Evolutionary conservation across 2,888 invertebrate genomes (phyloP), one percentile per base, ranked within the genome.

Genomic region (Cataglyphis rosenhaueri): DNA sequence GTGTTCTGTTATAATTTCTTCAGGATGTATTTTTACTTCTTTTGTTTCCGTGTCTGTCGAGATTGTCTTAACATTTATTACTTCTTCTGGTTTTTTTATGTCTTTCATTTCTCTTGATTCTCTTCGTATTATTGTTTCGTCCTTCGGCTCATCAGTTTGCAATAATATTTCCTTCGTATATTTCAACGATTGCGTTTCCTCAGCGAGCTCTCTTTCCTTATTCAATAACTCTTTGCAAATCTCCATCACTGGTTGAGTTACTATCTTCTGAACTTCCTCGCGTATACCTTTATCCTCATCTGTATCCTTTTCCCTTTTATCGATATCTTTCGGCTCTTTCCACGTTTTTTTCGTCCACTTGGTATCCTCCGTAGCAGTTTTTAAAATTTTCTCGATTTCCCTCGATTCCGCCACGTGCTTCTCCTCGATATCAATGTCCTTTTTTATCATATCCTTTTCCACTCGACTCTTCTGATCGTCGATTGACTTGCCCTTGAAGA

Each of bases 241-340:
- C 6, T 85, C 76, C 44, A 64, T 78, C 38, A 66, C 29, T 12
- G 71, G 41, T 59, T 73, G 64, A 57, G 65, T 44, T 9, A 35
- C 62, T 52, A 57, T 35, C 29, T 62, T 74, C 21, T 57, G 44
- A 52, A 55, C 21, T 64, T 87, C 78, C 10, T 59, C 73, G 18
- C 15, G 25, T 6, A 41, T 10, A n/a, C 75, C 48, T 35, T 83
- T 86, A 15, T 73, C 76, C 18, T 84, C 71, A 21, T 83, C 78
- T 2, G 10, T 68, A 15, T 83, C 85, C 12, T 87, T 84, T n/a
- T 87, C 84, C 12, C 78, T 82, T 38, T 86, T 74, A 59, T 83
- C 68, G 21, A 21, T 41, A 38, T 70, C 78, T 2, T 75, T 65
- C 0, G 41, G 12, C 4, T 85, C 87, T n/a, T 79, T 73, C 5